Evolutionary conservation across 2,113 vertebrate species (phyloP).

Genomic region (Speoplatyrhinus poulsoni): DNA sequence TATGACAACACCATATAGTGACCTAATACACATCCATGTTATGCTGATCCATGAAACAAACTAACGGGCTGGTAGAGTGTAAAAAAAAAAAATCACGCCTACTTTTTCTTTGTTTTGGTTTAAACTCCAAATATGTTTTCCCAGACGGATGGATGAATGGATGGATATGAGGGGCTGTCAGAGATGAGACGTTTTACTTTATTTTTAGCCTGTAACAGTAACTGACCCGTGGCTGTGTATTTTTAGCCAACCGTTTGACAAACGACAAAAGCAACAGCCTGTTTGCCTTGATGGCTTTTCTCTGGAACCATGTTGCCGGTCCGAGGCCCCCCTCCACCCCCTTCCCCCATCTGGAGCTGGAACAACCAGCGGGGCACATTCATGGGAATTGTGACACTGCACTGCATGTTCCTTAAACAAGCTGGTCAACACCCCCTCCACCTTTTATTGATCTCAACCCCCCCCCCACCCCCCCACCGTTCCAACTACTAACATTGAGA

Average conservation of each 20-base stretch:
- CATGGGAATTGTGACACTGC: conserved; percentile 27
- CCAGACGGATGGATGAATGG: conserved; percentile 2
- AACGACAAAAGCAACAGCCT: conserved; percentile 36
- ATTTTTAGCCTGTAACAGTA: conserved; percentile 59
- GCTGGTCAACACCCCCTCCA: conserved; percentile 30
- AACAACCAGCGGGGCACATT: conserved; percentile 7
- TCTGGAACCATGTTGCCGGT: conserved; percentile 2
- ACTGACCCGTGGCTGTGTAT: conserved; percentile 48
- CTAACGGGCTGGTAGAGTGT: background rate
- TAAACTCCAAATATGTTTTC: conserved; percentile 20
- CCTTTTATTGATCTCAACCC: conserved; percentile 24
- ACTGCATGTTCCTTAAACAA: conserved; percentile 42
- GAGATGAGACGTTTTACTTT: conserved; percentile 48
- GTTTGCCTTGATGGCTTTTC: conserved; percentile 36
- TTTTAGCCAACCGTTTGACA: conserved; percentile 57
- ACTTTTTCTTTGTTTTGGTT: conserved; percentile 9
- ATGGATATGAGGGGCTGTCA: conserved; percentile 43
- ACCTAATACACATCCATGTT: background rate
- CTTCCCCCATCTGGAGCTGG: background rate
- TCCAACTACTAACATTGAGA: conserved; percentile 9
- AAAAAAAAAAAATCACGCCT: conserved; percentile 11
- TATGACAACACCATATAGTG: background rate
- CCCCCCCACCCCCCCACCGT: background rate
- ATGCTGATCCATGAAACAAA: background rate
- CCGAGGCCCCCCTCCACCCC: background rate